These are phyloP conservation scores for Drosophila mayaguana DNA, from an alignment of 2,888 invertebrate genomes.

Conservation along the genomic window DNA sequence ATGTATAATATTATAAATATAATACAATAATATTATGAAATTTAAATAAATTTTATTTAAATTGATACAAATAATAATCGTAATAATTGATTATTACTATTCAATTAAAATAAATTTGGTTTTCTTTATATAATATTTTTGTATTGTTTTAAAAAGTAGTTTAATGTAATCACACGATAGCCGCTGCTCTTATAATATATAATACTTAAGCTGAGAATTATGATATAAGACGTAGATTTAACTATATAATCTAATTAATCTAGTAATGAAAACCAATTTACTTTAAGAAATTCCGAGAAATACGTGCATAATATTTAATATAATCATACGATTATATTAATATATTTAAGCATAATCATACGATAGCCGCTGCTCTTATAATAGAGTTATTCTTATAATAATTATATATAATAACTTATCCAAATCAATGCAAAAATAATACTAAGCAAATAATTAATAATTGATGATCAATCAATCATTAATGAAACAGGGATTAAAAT, in stretches of 20 bases:
- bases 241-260: no score
- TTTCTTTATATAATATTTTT: neutral
- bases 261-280: no score
- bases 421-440: neutral
- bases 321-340: no score
- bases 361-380: no score
- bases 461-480: neutral
- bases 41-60: neutral
- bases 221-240: neutral
- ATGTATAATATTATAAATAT: no score
- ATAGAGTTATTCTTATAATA: no score
- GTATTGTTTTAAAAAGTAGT: neutral
- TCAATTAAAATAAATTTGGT: neutral
- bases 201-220: neutral
- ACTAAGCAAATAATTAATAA: neutral
- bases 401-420: neutral
- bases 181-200: slow-evolving; percentile 1
- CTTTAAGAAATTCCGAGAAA: no score
- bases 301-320: no score
- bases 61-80: neutral
- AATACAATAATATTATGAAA: neutral
- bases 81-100: neutral
- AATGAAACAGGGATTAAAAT: neutral
- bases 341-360: no score
- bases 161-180: neutral